Percentiles rank a stretch among this genome's conserved stretches.
Evolutionary conservation across 1,140 invertebrate species (phyloP).

Genomic region (Papilio helenus): DNA sequence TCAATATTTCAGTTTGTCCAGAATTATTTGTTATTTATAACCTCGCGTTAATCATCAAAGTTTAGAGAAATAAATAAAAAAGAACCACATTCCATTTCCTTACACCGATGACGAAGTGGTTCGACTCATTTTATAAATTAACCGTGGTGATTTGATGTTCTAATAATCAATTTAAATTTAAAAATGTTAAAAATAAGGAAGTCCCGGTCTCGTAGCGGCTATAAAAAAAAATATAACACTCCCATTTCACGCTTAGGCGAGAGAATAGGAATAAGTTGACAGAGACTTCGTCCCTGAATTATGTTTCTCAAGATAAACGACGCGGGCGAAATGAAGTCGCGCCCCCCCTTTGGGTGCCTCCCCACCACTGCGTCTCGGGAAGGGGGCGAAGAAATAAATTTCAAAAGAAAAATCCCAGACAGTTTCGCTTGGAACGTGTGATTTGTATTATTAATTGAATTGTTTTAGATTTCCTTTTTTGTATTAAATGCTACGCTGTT

Average conservation of each 20-base stretch:
- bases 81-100: conserved; percentile 32
- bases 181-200: conserved; percentile 34
- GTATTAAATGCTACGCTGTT: background rate
- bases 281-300: conserved; percentile 82
- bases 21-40: background rate
- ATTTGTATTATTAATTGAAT: conserved; percentile 82
- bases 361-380: conserved; percentile 46
- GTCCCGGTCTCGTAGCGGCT: conserved; percentile 34
- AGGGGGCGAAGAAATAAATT: conserved; percentile 73
- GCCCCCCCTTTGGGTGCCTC: conserved; percentile 50
- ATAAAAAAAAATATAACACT: conserved; percentile 70
- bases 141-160: conserved; percentile 22
- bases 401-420: conserved; percentile 79
- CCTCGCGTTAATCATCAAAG: background rate
- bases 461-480: conserved; percentile 36
- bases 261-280: conserved; percentile 84
- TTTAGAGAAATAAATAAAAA: conserved; percentile 10
- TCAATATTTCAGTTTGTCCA: background rate
- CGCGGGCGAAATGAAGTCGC: conserved; percentile 83
- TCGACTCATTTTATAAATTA: conserved; percentile 25
- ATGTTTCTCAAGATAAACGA: conserved; percentile 84
- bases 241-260: conserved; percentile 82
- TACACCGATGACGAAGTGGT: conserved; percentile 32
- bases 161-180: conserved; percentile 37
- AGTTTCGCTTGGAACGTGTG: conserved; percentile 76